Percentiles rank a stretch among this genome's conserved stretches.
These are phyloP conservation scores for Eustalomyia histrio DNA, from an alignment of 2,888 invertebrate genomes.

Conservation along the genomic window DNA sequence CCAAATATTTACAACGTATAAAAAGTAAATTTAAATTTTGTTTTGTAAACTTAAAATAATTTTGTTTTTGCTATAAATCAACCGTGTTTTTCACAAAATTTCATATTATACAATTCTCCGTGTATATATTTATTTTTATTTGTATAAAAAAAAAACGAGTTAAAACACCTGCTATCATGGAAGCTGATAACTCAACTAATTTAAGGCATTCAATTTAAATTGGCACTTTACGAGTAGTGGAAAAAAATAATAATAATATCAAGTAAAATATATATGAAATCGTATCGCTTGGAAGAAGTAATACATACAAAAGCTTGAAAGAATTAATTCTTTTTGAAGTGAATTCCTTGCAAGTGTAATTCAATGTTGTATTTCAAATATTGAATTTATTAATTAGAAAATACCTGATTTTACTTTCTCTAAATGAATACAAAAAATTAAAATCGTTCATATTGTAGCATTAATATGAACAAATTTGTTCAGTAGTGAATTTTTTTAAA, in stretches of 20 bases:
- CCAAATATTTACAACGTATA: neutral
- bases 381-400: no score
- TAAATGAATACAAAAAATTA: no score
- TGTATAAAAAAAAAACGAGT: conserved; percentile 16
- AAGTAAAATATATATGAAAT: conserved; percentile 19
- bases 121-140: neutral
- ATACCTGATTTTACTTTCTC: no score
- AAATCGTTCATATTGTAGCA: no score
- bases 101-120: neutral
- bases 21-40: neutral
- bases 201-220: conserved; percentile 78
- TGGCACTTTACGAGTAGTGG: conserved; percentile 73
- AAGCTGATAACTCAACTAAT: conserved; percentile 79
- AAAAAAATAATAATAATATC: conserved; percentile 28
- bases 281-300: conserved; percentile 30
- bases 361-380: no score
- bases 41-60: neutral
- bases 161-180: conserved; percentile 74
- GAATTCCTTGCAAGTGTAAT: no score
- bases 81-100: neutral
- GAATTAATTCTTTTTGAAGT: no score
- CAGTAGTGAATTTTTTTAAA: no score
- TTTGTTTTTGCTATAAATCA: neutral
- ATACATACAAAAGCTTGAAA: neutral
- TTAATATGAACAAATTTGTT: no score